Conservation (phyloP, 2,888 invertebrate genomes). For the Eupithecia dodoneata region DNA sequence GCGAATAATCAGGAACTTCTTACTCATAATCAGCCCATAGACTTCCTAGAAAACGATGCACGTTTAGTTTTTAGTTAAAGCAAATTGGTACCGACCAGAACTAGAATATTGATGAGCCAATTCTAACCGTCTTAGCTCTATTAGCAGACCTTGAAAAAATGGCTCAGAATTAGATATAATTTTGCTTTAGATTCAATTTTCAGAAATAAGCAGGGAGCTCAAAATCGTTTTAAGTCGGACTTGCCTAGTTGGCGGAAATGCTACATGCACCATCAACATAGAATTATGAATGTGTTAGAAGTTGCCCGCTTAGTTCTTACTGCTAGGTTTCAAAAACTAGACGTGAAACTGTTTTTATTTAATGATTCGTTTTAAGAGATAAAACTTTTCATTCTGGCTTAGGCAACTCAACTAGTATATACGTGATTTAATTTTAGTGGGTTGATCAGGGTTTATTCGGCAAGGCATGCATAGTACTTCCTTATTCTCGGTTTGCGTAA, state of each 20-base stretch:
- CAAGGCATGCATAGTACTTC: too few relatives aligned
- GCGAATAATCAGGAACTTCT: neutral
- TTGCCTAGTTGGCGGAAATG: conserved; percentile 32
- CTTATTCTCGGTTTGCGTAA: too few relatives aligned
- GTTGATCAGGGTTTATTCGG: too few relatives aligned
- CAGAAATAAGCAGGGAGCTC: conserved; percentile 22
- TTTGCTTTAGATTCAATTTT: conserved; percentile 24
- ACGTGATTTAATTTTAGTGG: too few relatives aligned
- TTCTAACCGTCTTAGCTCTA: neutral
- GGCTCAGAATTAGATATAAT: conserved; percentile 12
- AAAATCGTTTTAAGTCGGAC: conserved; percentile 29
- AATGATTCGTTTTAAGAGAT: too few relatives aligned
- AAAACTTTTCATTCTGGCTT: too few relatives aligned
- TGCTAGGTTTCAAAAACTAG: neutral
- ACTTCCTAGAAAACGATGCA: neutral
- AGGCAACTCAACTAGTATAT: too few relatives aligned
- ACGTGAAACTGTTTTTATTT: too few relatives aligned
- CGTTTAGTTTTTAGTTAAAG: neutral
- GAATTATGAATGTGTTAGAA: conserved; percentile 20
- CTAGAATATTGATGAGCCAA: neutral
- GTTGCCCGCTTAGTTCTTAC: neutral
- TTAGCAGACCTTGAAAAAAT: neutral
- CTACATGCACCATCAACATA: conserved; percentile 35
- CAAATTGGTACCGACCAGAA: neutral
- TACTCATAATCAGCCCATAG: neutral